Base-by-base conservation (phyloP, 2,888 invertebrate species). In the Pammene fasciana region DNA sequence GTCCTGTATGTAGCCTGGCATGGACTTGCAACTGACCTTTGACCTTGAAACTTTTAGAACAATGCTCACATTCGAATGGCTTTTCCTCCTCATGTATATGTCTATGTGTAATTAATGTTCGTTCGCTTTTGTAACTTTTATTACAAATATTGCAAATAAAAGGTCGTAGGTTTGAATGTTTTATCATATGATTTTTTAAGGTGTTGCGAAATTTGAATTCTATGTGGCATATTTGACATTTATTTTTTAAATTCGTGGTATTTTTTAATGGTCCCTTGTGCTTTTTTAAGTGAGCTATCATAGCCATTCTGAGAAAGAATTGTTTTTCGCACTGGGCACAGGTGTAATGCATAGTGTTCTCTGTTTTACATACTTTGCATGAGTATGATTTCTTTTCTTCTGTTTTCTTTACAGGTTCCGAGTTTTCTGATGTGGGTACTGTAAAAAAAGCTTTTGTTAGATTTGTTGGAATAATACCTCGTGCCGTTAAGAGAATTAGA, bases 11-110 rank as follows among this genome's bases (percentile, higher is more conserved):
- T 11, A 4, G 11, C 10, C 60, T 34, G 1, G 14, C 10, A 36
- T 61, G 60, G 0, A 13, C 36, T 38, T 61, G 16, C 34, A 61
- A 16, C 8, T 61, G 60, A 5, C 46, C 36, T 48, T 61, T 61
- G 10, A 36, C 11, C 0, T 34, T 13, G 14, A 61, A 61, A 7
- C 36, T 48, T 13, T 61, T 61, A 10, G 11, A 11, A 14, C 60
- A 61, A 10, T 61, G 36, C 16, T 61, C 0, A 14, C 60, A 61
- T 48, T 61, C 10, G 36, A 34, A 61, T 11, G 14, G 46, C 7
- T 36, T 61, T 34, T 36, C 3, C 6, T 36, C 36, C 13, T 16
- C 7, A 36, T 61, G 36, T 4, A 8, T 36, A 7, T 11, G 16
- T 10, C 16, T 61, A 10, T 61, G 60, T 5, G 14, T 7, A 0